Evolutionary conservation across 2,888 invertebrate species (phyloP), one percentile per base, ranked within the genome.

Genomic region (Drosophila pseudotalamancana): DNA sequence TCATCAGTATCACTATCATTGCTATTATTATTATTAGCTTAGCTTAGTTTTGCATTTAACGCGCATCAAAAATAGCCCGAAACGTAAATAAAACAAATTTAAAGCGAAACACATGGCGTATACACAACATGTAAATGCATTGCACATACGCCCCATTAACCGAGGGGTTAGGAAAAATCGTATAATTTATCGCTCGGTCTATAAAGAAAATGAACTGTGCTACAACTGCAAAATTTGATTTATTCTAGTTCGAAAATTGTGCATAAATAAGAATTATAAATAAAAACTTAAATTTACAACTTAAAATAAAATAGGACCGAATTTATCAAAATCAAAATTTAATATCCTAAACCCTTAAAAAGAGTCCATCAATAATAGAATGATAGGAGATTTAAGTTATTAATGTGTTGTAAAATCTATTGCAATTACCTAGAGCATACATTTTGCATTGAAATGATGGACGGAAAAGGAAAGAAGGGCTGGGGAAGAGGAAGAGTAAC

Each of bases 71-170:
- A 40, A 27, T 1, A 11, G 8, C n/a, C n/a, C n/a, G 0, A 16
- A 16, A 8, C 3, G 6, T 4, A 12, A 11, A 48, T 27, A 21
- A 21, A 32, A 16, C 18, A 31, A 34, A 12, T 27, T 12, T 2
- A 8, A 6, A 25, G 18, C 2, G 1, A 23, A 27, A 6, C 48
- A 45, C 57, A n/a, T 25, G 46, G 37, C 72, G 72, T 75, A 72
- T 72, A 49, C 76, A 29, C 31, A 45, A 70, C 55, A 21, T 55
- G 53, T 14, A 39, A 40, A 37, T 35, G 49, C 48, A 48, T 57
- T 46, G 31, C 56, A 25, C 53, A 72, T 75, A 70, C 75, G 71
- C 37, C 18, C 25, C 12, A 16, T 8, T 9, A 18, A 0, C 9
- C n/a, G 25, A 18, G 23, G 4, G 6, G 9, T n/a, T n/a, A n/a